Percentiles rank a stretch among this genome's conserved stretches.
phyloP scores from a whole-genome alignment of 2,797 vertebrate genomes.

The Heteromormyrus szaboi region DNA sequence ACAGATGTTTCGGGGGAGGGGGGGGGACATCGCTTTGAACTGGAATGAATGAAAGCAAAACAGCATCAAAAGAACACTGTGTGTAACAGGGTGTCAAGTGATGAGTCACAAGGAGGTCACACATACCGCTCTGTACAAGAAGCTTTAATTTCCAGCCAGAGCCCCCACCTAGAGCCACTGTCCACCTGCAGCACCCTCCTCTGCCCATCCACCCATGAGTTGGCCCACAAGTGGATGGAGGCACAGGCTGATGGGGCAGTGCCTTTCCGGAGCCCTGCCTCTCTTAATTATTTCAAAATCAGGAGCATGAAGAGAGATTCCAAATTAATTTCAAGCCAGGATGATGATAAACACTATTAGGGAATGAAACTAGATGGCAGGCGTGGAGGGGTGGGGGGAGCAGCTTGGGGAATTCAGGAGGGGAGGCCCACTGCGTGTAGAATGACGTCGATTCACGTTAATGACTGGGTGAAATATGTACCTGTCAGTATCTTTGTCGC shows the following conservation, averaged over 20 bases:
- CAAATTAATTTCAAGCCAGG: conserved; percentile 30
- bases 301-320: conserved; percentile 23
- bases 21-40: not conserved
- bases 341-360: conserved; percentile 27
- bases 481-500: not conserved
- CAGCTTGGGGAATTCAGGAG: not conserved
- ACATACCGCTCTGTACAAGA: not conserved
- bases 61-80: not conserved
- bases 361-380: conserved; percentile 15
- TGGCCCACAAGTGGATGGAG: conserved; percentile 1
- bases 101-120: not conserved
- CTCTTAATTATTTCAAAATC: conserved; percentile 27
- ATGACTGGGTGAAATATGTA: not conserved
- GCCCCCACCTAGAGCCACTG: not conserved
- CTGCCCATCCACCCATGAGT: conserved; percentile 14
- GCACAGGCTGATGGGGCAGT: conserved; percentile 6
- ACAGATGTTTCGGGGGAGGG: not conserved
- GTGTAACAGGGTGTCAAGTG: not conserved
- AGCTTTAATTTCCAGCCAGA: not conserved
- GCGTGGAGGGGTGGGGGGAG: not conserved
- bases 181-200: not conserved
- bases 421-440: not conserved
- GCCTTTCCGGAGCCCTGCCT: conserved; percentile 11
- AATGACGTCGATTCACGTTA: not conserved
- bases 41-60: not conserved